These are phyloP conservation scores for Sarotherodon lohbergeri DNA, from an alignment of 2,113 vertebrate genomes.

Conservation along the genomic window DNA sequence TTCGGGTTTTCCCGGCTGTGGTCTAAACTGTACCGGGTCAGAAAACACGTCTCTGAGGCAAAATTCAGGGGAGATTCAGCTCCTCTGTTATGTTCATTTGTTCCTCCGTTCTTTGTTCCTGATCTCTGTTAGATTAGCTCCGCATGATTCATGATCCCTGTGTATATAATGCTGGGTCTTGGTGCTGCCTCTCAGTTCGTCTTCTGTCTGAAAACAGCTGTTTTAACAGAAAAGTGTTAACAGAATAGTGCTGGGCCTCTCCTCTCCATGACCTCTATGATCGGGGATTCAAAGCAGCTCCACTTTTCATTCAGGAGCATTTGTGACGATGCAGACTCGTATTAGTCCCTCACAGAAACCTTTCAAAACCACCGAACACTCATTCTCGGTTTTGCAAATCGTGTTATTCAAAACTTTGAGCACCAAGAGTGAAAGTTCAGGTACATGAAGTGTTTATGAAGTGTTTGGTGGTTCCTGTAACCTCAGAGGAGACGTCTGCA, in stretches of 20 bases:
- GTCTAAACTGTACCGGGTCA: neutral
- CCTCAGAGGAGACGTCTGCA: neutral
- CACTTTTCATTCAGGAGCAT: neutral
- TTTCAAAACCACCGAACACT: fast-evolving
- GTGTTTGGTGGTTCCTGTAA: neutral
- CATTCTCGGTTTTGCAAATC: neutral
- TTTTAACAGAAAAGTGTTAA: neutral
- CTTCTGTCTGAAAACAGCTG: neutral
- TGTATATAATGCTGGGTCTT: neutral
- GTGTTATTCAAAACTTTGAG: neutral
- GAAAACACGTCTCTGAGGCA: neutral
- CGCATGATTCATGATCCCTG: neutral
- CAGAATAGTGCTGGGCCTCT: too few relatives aligned
- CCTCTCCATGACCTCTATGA: neutral
- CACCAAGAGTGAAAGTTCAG: neutral
- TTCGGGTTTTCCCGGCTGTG: neutral
- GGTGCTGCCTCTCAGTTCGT: fast-evolving
- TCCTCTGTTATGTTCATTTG: neutral
- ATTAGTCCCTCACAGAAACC: neutral
- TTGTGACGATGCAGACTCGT: neutral
- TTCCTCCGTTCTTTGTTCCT: neutral
- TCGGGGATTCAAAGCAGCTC: neutral
- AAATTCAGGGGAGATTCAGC: neutral
- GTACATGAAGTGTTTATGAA: neutral
- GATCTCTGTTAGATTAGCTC: neutral